A percentile compares a stretch with the other conserved stretches of the same genome.
These are phyloP conservation scores for Sciurus niger DNA, from an alignment of 2,113 vertebrate genomes.

Conservation along the genomic window DNA sequence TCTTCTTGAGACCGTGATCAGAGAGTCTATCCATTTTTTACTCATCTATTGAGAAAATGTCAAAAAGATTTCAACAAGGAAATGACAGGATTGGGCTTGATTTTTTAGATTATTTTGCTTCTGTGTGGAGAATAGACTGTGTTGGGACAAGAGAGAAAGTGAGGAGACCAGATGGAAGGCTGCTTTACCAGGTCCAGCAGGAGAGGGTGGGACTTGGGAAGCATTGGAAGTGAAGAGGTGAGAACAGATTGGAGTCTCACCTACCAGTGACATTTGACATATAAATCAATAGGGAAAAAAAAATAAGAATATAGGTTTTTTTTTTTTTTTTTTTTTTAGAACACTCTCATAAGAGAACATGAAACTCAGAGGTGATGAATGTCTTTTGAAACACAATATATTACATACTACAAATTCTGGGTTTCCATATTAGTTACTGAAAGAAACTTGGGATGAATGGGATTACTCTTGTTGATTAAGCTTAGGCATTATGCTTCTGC, in stretches of 20 bases:
- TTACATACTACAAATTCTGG: not conserved
- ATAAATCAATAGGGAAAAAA: not conserved
- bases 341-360: not conserved
- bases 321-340: slow-evolving; percentile 2
- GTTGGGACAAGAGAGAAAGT: not conserved
- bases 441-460: not conserved
- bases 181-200: not conserved
- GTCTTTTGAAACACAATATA: not conserved
- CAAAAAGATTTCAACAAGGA: not conserved
- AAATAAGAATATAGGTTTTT: not conserved
- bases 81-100: not conserved
- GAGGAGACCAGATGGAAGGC: not conserved
- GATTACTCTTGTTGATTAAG: not conserved
- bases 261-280: not conserved
- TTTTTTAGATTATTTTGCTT: not conserved
- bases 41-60: not conserved
- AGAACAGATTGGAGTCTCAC: not conserved
- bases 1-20: not conserved
- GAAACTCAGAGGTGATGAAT: not conserved
- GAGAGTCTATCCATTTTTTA: not conserved
- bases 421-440: not conserved
- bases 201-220: not conserved
- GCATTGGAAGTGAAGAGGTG: not conserved
- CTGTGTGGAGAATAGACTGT: not conserved
- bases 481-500: not conserved